Base-by-base conservation (phyloP, 1,140 invertebrate genomes). In the Drosophila repleta region DNA sequence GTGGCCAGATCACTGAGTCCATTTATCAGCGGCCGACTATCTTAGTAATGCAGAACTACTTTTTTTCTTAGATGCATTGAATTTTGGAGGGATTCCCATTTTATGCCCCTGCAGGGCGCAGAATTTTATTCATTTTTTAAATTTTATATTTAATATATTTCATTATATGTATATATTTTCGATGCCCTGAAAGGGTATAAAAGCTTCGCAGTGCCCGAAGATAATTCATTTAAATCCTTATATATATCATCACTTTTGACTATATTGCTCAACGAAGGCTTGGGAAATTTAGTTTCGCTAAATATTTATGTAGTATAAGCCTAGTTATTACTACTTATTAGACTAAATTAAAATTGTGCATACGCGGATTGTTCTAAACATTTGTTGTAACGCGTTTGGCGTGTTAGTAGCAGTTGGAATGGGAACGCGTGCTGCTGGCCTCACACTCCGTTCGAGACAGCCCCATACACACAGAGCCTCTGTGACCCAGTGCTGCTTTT, bases 311-410 rank as follows among this genome's bases (percentile, higher is more conserved):
- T 43, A 43, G 39, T 43, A 68, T 81, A 78, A 63, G 74, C 82
- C 82, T 88, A 85, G 74, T 81, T 87, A 70, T 66, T 65, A 51
- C 82, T 87, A 87, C 67, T 24, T 55, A 48, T 51, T 65, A 79
- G 39, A 43, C 82, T 87, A 88, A 87, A 87, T 88, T 76, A 88
- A 87, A 88, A 87, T 87, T 87, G 82, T 87, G 82, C 82, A 79
- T 70, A 78, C 82, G 82, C 82, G 83, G 82, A 87, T 87, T 87
- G 73, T 76, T 67, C 74, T 65, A 66, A 69, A 74, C 58, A 35
- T 75, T 78, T 64, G 10, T 65, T 64, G 58, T 46, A 10, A 29
- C 48, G 48, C 51, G 45, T 79, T 64, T 79, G 79, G 79, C 75
- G 74, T 81, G 79, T 78, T 83, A 60, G 74, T 78, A 70, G 79